A percentile compares a stretch with the other conserved stretches of the same genome.
phyloP scores from a whole-genome alignment of 2,797 vertebrate genomes.

The Acipenser transmontanus region DNA sequence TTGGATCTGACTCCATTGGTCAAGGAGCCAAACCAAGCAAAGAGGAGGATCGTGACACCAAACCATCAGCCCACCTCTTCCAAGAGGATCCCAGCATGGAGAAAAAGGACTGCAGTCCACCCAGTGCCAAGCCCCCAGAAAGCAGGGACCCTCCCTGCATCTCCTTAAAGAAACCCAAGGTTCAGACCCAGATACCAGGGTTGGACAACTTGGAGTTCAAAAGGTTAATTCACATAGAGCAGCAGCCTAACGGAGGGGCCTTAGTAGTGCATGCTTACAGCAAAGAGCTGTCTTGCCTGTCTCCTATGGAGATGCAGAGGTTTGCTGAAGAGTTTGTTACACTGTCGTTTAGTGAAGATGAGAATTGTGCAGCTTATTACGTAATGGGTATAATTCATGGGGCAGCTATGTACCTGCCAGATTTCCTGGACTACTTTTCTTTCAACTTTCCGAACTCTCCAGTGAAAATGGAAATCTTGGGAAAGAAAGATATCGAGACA shows the following conservation, averaged over 20 bases:
- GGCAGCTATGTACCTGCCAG: conserved; percentile 87
- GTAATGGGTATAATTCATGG: conserved; percentile 91
- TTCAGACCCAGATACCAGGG: conserved; percentile 63
- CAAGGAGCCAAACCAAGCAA: conserved; percentile 58
- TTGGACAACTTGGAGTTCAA: conserved; percentile 80
- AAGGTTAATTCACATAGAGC: conserved; percentile 85
- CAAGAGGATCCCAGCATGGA: conserved; percentile 38
- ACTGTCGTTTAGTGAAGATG: conserved; percentile 86
- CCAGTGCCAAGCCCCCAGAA: conserved; percentile 52
- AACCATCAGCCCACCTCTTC: conserved; percentile 46
- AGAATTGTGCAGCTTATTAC: conserved; percentile 17
- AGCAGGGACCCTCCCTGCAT: conserved; percentile 62
- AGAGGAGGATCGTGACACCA: conserved; percentile 56
- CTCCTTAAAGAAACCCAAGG: conserved; percentile 59
- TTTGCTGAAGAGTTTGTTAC: conserved; percentile 87
- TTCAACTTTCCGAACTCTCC: conserved; percentile 88
- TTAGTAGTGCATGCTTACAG: conserved; percentile 88
- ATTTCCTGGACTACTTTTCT: conserved; percentile 98
- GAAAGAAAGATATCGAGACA: conserved; percentile 98
- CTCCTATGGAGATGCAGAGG: conserved; percentile 70
- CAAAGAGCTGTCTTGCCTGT: conserved; percentile 80
- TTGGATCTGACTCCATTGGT: conserved; percentile 66
- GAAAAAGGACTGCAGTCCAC: conserved; percentile 56
- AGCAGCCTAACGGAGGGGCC: conserved; percentile 93
- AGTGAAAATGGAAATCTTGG: conserved; percentile 97